A percentile compares a stretch with the other conserved stretches of the same genome.
Evolutionary conservation across 2,797 vertebrate genomes (phyloP).

Genomic region (Cynopterus sphinx): DNA sequence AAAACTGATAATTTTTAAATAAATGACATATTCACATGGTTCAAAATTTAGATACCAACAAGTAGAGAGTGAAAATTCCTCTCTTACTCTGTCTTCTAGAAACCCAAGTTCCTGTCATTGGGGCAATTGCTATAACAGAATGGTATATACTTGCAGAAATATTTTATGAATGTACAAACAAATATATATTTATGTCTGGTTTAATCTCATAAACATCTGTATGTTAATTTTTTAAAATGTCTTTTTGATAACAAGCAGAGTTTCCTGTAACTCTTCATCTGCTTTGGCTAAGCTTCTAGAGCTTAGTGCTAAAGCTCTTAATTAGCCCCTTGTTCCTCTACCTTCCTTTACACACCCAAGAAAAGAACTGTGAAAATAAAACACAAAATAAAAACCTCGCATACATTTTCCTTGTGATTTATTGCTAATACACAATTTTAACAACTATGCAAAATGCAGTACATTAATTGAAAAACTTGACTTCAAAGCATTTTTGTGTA

Average conservation of each 20-base stretch:
- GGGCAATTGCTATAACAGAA: neutral
- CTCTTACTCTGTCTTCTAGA: neutral
- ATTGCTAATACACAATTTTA: neutral
- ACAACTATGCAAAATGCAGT: neutral
- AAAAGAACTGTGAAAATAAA: neutral
- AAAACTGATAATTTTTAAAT: neutral
- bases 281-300: neutral
- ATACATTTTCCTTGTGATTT: neutral
- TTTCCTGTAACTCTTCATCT: neutral
- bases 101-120: neutral
- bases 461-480: neutral
- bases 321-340: neutral
- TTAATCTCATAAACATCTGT: neutral
- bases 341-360: neutral
- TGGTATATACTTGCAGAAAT: neutral
- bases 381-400: neutral
- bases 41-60: constrained; percentile 21
- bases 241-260: neutral
- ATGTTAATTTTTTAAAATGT: neutral
- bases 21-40: neutral
- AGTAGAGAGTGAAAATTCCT: neutral
- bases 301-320: neutral
- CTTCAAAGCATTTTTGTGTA: neutral
- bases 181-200: neutral
- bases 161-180: neutral